phyloP scores from a whole-genome alignment of 2,888 invertebrate species.

The Stramonita haemastoma region DNA sequence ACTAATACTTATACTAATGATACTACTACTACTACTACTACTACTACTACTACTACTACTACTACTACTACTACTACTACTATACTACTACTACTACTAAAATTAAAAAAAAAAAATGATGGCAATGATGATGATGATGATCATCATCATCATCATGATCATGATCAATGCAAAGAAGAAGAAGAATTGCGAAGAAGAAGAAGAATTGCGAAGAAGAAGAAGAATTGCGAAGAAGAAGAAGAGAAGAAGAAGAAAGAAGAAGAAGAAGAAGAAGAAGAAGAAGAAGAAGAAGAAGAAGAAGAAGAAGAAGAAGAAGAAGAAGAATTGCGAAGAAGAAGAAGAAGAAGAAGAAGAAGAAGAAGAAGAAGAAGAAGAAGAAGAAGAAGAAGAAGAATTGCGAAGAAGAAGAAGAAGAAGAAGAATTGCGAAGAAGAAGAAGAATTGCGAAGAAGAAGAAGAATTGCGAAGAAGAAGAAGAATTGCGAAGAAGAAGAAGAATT shows the following conservation, averaged over 20 bases:
- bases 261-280: neutral
- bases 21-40: too few relatives aligned
- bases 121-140: neutral
- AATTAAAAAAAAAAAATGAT: neutral
- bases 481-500: slow-evolving; percentile 1
- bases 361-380: too few relatives aligned
- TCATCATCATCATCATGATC: too few relatives aligned
- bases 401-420: neutral
- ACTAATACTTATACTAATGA: too few relatives aligned
- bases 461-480: neutral
- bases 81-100: too few relatives aligned
- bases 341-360: too few relatives aligned
- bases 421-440: neutral
- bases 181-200: neutral
- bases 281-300: neutral
- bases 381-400: neutral
- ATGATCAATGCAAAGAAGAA: too few relatives aligned
- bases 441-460: too few relatives aligned
- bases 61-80: too few relatives aligned
- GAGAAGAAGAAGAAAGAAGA: too few relatives aligned
- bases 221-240: neutral
- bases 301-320: neutral
- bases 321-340: too few relatives aligned
- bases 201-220: neutral
- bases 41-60: too few relatives aligned